Evolutionary conservation across 2,113 vertebrate genomes (phyloP), one percentile per base, ranked within the genome.

Genomic region (Cranoglanis bouderius): DNA sequence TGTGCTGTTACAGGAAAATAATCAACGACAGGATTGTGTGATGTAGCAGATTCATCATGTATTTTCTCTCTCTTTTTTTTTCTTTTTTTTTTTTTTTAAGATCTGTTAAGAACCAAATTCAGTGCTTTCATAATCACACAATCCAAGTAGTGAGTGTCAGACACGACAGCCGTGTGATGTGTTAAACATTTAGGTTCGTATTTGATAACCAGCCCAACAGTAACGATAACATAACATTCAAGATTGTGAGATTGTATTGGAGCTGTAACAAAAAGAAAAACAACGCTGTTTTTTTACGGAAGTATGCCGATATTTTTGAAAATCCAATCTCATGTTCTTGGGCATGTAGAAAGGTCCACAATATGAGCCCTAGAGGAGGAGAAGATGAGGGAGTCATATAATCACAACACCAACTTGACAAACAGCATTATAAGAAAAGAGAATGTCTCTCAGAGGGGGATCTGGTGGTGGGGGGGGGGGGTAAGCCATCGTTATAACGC

Each of bases 371-470:
- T 91, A 65, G 85, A 81, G 89, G 77, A 87, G 53, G 40, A 86
- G 82, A 19, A 65, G 61, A 63, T 40, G 82, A 84, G 38, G 65
- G 59, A 72, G 87, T 90, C 90, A 61, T 89, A 89, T 94, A 93
- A 94, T 94, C 93, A 92, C 63, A 86, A 89, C 91, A 90, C 78
- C 88, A 93, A 93, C 94, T 92, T 94, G 92, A 95, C 93, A 94
- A 95, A 95, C 93, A 94, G 91, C 91, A 93, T 95, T 94, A 94
- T 92, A 93, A 82, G 87, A 85, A 89, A 87, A 92, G 84, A 94
- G 93, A 91, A 80, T 92, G 88, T 75, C 91, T 94, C 94, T 94
- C 92, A 85, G 87, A 93, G 92, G 94, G 93, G 91, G 91, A 86
- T 90, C 82, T 74, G 78, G 67, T 35, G 67, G 82, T n/a, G 43